Base-by-base conservation (phyloP, 2,113 vertebrate genomes). In the Ceuthmochares aereus region DNA sequence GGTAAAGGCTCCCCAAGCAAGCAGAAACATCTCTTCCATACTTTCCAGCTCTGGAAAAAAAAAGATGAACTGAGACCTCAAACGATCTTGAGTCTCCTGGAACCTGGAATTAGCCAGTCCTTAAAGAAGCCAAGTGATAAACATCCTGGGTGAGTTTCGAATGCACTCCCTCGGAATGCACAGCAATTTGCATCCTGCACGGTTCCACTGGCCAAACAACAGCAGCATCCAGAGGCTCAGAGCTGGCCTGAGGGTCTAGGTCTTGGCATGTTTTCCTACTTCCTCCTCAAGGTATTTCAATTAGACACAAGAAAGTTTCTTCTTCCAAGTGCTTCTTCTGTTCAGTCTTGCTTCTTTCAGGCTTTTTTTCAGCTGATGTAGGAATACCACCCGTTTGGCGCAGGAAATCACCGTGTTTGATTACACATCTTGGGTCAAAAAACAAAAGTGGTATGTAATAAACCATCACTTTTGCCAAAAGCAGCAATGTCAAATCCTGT, bases 381-480 rank as follows among this genome's bases (percentile, higher is more conserved):
- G 54, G 72, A 83, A 79, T 55, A 81, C 20, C 45, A 59, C 40
- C 32, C 14, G 21, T 62, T 56, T 42, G 54, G 81, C 95, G 68
- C 17, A 58, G 62, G 86, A 94, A 75, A 94, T 77, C 42, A 32
- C 45, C n/a, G 36, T 0, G 0, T 88, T 60, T 56, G 72, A 66
- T 82, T 89, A 73, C 37, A 34, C 43, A 81, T 86, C 93, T 83
- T 77, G 70, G 66, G 93, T 83, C 90, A 87, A 68, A 87, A 95
- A 56, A 76, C 93, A 87, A 78, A 93, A 84, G 64, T 40, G 84
- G 49, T 91, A 42, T 94, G 96, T 95, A 91, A 97, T 96, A 94
- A 95, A 85, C 85, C 10, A 8, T 20, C 73, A 52, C 84, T 92
- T 96, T 91, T 84, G 93, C 93, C 96, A 97, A 94, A 87, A 95